Evolutionary conservation across 1,140 invertebrate genomes (phyloP), one percentile per base, ranked within the genome.

Genomic region (Scaptomyza hsui): DNA sequence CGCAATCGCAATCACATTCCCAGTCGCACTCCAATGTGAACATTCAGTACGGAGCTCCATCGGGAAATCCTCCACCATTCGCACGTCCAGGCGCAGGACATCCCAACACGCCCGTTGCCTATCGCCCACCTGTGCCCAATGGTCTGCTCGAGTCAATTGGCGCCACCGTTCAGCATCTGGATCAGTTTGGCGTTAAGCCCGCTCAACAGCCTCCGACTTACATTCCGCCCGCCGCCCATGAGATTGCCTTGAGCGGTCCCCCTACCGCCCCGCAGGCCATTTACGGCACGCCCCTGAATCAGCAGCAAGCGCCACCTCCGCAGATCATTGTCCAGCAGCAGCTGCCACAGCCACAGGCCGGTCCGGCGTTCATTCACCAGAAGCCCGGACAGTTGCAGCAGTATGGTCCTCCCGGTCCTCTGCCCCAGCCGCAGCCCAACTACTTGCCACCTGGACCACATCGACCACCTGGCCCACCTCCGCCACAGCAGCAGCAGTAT

Each of bases 81-180:
- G 62, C 79, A 9, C 71, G 72, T 18, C 75, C 74, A n/a, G 92
- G 92, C 12, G 91, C 83, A 10, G 86, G 88, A 9, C 91, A 92
- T 39, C 94, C 94, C 1, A 93, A 92, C 89, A 91, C 92, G 26
- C 94, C 94, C 0, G 92, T 95, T 5, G 93, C 94, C 75, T 96
- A 95, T 79, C 93, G 94, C 52, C 94, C 95, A 24, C 93, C 94
- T 1, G 94, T 96, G 1, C 95, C 95, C 3, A 91, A 92, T 47
- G 95, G 94, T 1, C 78, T 96, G 1, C 90, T 95, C 1, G 92
- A 94, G 69, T 93, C 94, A 12, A 94, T 94, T 57, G 94, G 92
- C 64, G 93, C 92, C 79, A 92, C 81, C 15, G 93, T 93, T 0
- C 92, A 92, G 51, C 92, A 94, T n/a, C 93, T 91, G 52, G 89